Evolutionary conservation across 2,113 vertebrate species (phyloP).

Genomic region (Myiagra hebetior): DNA sequence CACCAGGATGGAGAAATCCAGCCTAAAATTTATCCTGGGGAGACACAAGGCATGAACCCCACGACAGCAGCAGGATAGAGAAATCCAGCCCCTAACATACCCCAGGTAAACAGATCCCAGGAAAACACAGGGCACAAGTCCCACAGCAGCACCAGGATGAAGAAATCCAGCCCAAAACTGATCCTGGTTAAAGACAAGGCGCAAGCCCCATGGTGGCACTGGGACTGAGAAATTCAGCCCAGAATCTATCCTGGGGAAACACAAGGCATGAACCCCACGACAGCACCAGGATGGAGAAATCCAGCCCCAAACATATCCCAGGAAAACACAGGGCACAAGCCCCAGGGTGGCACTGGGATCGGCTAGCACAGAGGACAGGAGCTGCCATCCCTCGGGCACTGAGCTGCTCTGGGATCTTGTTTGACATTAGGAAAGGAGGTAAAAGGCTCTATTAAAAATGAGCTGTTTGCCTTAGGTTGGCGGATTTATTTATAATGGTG

Average conservation of each 20-base stretch:
- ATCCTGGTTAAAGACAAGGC: not conserved
- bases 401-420: not conserved
- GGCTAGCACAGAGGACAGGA: not conserved
- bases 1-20: not conserved
- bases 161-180: not conserved
- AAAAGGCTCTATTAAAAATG: conserved; percentile 25
- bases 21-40: accelerated
- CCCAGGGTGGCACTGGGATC: accelerated
- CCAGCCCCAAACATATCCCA: not conserved
- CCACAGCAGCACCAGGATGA: accelerated
- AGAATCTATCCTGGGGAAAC: not conserved
- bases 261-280: not conserved
- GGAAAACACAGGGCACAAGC: not conserved
- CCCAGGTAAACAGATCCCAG: not conserved
- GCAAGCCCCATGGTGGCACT: too few species aligned
- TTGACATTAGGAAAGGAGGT: conserved; percentile 13
- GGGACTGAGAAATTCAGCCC: not conserved
- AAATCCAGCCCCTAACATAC: not conserved
- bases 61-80: not conserved
- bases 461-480: not conserved
- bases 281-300: not conserved
- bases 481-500: not conserved
- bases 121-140: not conserved
- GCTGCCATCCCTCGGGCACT: not conserved
- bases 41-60: not conserved